Evolutionary conservation across 2,113 vertebrate species (phyloP).

Genomic region (Malurus alboscapulatus): DNA sequence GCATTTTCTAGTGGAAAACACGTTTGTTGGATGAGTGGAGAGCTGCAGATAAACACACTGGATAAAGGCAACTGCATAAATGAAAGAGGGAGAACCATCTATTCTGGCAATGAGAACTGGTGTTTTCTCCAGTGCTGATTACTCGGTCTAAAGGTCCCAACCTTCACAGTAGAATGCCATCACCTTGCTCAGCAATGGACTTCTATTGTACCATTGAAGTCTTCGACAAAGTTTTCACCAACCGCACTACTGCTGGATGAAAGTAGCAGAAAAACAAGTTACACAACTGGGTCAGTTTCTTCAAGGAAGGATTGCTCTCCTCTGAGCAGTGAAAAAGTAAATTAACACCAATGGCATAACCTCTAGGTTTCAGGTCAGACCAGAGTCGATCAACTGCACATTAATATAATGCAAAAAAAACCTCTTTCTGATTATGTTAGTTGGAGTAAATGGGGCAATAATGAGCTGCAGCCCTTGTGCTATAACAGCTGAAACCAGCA

Average conservation of each 20-base stretch:
- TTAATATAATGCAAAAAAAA: background rate
- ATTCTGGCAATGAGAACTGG: background rate
- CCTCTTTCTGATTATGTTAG: background rate
- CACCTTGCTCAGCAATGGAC: background rate
- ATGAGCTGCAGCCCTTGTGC: background rate
- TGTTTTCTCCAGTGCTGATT: background rate
- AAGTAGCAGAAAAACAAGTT: background rate
- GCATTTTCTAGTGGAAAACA: background rate
- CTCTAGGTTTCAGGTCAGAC: background rate
- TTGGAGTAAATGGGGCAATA: background rate
- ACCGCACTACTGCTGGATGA: background rate
- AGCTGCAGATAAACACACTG: background rate
- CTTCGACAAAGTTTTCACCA: background rate
- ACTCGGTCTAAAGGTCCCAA: background rate
- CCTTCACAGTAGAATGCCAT: rapidly evolving
- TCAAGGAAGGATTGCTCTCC: background rate
- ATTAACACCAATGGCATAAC: background rate
- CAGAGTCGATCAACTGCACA: background rate
- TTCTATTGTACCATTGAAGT: background rate
- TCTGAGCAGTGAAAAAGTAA: background rate
- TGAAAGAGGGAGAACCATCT: background rate
- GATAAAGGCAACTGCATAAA: background rate
- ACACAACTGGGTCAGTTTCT: background rate
- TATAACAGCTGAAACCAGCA: background rate
- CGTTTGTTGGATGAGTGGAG: background rate